Percentiles rank a stretch among this genome's conserved stretches.
Evolutionary conservation across 2,888 invertebrate species (phyloP).

Genomic region (Cephus sareptanus): DNA sequence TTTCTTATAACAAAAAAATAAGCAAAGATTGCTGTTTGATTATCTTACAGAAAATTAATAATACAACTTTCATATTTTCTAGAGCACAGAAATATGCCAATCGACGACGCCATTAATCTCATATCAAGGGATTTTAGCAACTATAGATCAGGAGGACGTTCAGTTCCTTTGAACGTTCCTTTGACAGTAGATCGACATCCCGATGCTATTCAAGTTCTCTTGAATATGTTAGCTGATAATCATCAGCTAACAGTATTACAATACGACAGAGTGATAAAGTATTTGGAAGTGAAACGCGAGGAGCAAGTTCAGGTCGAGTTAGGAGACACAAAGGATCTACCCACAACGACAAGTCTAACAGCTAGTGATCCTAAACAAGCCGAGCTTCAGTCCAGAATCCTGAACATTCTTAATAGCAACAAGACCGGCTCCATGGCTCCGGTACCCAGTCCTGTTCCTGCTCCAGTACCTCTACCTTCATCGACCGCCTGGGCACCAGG

Average conservation of each 20-base stretch:
- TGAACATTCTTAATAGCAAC: slow-evolving; percentile 80
- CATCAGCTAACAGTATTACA: slow-evolving; percentile 80
- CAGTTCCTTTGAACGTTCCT: slow-evolving; percentile 70
- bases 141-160: slow-evolving; percentile 71
- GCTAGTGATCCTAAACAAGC: slow-evolving; percentile 72
- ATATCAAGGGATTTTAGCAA: slow-evolving; percentile 78
- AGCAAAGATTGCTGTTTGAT: not conserved
- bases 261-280: slow-evolving; percentile 81
- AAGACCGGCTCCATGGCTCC: slow-evolving; percentile 52
- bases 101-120: slow-evolving; percentile 88
- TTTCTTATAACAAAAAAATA: not conserved
- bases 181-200: slow-evolving; percentile 65
- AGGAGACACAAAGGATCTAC: slow-evolving; percentile 72
- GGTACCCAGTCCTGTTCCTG: slow-evolving; percentile 57
- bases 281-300: slow-evolving; percentile 79
- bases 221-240: slow-evolving; percentile 87
- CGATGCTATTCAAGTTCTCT: slow-evolving; percentile 61
- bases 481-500: slow-evolving; percentile 54
- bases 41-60: not conserved
- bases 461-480: slow-evolving; percentile 50
- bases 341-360: slow-evolving; percentile 62
- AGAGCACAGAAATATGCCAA: slow-evolving; percentile 96
- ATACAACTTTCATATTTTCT: slow-evolving; percentile 39
- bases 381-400: slow-evolving; percentile 81
- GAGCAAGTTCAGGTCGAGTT: slow-evolving; percentile 81